phyloP scores from a whole-genome alignment of 1,140 invertebrate species.

The Magallana ariakensis region DNA sequence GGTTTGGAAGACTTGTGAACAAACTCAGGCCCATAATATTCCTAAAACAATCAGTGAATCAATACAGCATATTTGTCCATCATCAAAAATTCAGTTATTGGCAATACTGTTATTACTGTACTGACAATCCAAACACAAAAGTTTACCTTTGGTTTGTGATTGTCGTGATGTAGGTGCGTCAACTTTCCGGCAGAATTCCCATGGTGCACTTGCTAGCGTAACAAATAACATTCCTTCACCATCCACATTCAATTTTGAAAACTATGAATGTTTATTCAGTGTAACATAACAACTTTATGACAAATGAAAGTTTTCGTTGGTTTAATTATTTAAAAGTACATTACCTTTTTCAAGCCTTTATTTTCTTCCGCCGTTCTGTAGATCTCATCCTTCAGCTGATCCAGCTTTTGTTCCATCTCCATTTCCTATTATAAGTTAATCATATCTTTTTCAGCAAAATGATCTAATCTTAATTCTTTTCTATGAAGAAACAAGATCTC shows the following conservation, averaged over 20 bases:
- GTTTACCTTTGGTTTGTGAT: neutral
- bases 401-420: conserved; percentile 22
- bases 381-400: conserved; percentile 12
- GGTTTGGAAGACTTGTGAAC: conserved; percentile 68
- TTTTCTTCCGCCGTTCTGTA: conserved; percentile 12
- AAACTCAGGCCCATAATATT: conserved; percentile 76
- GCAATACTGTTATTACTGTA: too few relatives aligned
- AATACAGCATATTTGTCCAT: neutral
- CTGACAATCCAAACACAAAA: neutral
- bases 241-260: too few relatives aligned
- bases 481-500: too few relatives aligned
- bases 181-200: neutral
- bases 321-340: too few relatives aligned
- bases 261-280: too few relatives aligned
- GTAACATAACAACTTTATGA: too few relatives aligned
- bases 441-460: neutral
- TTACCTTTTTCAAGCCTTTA: neutral
- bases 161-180: neutral
- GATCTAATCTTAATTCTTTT: too few relatives aligned
- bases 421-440: neutral
- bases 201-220: neutral
- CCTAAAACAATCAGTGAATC: conserved; percentile 61
- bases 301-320: too few relatives aligned
- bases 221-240: neutral
- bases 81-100: too few relatives aligned